Evolutionary conservation across 2,113 vertebrate species (phyloP).

Genomic region (Ardeotis arabs): DNA sequence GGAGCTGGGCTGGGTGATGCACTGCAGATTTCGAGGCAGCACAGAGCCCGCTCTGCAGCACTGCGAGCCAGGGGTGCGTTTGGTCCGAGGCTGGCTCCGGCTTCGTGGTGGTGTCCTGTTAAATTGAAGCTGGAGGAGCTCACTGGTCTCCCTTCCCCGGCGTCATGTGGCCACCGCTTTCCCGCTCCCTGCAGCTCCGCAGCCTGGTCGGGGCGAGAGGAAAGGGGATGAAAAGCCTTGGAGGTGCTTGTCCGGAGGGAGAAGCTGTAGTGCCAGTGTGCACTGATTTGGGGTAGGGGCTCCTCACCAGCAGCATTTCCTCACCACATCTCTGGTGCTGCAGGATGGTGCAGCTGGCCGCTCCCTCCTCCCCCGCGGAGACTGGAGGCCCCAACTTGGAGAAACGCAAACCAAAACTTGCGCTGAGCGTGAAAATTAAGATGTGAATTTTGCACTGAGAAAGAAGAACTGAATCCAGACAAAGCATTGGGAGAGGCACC

Average conservation of each 20-base stretch:
- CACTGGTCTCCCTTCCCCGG: accelerated
- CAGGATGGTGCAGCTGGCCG: background rate
- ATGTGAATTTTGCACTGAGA: background rate
- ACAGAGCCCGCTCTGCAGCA: background rate
- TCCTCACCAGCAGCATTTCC: background rate
- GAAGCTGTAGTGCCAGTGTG: too few species aligned
- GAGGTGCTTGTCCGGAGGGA: background rate
- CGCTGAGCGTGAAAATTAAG: background rate
- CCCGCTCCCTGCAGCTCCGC: background rate
- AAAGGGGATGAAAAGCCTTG: background rate
- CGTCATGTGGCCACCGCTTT: accelerated
- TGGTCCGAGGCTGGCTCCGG: accelerated
- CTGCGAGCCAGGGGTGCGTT: accelerated
- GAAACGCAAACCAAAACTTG: background rate
- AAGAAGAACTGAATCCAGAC: background rate
- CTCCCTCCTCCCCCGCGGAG: background rate
- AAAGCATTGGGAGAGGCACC: background rate
- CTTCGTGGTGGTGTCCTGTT: accelerated
- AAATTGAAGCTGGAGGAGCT: accelerated
- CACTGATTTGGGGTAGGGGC: accelerated
- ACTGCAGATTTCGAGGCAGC: background rate
- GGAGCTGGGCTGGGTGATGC: background rate
- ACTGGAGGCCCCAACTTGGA: background rate
- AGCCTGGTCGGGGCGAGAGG: accelerated
- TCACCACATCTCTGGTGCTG: background rate